Evolutionary conservation across 2,888 invertebrate species (phyloP).

Genomic region (Rhogogaster chlorosoma): DNA sequence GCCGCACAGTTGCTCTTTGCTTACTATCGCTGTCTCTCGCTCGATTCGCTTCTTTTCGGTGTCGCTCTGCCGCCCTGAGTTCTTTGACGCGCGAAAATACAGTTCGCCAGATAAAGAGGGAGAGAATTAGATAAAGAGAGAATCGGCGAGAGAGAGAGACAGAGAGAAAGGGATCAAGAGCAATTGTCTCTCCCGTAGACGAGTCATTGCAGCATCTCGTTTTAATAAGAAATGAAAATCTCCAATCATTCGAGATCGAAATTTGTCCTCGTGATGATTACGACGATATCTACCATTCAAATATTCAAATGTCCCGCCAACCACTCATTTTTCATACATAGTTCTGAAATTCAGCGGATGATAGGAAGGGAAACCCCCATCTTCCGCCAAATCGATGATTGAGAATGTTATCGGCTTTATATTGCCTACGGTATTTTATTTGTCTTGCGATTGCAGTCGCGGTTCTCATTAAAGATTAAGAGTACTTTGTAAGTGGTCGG

Average conservation of each 20-base stretch:
- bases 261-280: background rate
- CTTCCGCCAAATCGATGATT: background rate
- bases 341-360: background rate
- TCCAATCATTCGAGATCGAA: background rate
- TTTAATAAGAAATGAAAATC: background rate
- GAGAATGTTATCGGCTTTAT: background rate
- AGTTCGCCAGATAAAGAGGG: background rate
- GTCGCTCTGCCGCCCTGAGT: slow-evolving; percentile 44
- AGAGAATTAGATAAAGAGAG: background rate
- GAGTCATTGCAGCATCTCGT: background rate
- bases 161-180: background rate
- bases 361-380: background rate
- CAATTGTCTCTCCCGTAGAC: background rate
- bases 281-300: background rate
- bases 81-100: slow-evolving; percentile 51
- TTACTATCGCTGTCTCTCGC: slow-evolving; percentile 56
- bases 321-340: background rate
- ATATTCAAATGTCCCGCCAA: background rate
- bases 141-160: background rate
- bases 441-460: background rate
- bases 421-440: background rate
- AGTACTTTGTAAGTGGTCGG: slow-evolving; percentile 3
- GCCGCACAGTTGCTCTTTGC: slow-evolving; percentile 21
- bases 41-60: slow-evolving; percentile 39
- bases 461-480: background rate